These are phyloP conservation scores for Sphenopsis melanotis DNA, from an alignment of 2,797 vertebrate species.

Conservation along the genomic window DNA sequence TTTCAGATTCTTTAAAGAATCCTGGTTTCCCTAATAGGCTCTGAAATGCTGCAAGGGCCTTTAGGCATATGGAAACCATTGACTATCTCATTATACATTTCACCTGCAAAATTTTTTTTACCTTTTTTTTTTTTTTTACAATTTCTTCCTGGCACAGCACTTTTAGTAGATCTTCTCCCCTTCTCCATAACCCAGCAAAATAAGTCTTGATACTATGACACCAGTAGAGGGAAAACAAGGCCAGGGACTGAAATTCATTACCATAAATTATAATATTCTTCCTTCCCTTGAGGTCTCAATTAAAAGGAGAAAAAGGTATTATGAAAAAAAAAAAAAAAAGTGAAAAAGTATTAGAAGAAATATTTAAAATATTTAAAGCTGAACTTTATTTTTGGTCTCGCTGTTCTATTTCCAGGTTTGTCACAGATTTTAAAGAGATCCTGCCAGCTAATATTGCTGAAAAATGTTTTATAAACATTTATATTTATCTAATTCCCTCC, in stretches of 20 bases:
- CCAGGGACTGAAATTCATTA: conserved; percentile 26
- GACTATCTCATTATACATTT: not conserved
- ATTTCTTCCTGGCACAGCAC: not conserved
- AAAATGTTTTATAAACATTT: not conserved
- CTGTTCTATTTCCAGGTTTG: not conserved
- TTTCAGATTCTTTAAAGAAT: not conserved
- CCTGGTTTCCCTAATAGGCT: not conserved
- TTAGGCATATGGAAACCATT: not conserved
- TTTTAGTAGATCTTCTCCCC: not conserved
- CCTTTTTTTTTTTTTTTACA: not conserved
- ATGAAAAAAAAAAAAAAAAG: too few species aligned
- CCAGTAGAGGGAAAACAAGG: not conserved
- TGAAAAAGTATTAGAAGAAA: not conserved
- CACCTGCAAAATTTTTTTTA: not conserved
- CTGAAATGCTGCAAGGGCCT: not conserved
- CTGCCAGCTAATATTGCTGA: not conserved
- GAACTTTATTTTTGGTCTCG: not conserved
- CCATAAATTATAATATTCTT: conserved; percentile 33
- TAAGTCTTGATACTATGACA: not conserved
- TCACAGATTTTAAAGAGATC: not conserved
- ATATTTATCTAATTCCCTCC: not conserved
- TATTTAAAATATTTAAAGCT: conserved; percentile 5
- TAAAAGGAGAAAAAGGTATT: not conserved
- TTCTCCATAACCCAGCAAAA: not conserved
- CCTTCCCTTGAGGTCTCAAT: not conserved